A percentile compares a stretch with the other conserved stretches of the same genome.
These are phyloP conservation scores for Silurus meridionalis DNA, from an alignment of 2,113 vertebrate species.

Conservation along the genomic window DNA sequence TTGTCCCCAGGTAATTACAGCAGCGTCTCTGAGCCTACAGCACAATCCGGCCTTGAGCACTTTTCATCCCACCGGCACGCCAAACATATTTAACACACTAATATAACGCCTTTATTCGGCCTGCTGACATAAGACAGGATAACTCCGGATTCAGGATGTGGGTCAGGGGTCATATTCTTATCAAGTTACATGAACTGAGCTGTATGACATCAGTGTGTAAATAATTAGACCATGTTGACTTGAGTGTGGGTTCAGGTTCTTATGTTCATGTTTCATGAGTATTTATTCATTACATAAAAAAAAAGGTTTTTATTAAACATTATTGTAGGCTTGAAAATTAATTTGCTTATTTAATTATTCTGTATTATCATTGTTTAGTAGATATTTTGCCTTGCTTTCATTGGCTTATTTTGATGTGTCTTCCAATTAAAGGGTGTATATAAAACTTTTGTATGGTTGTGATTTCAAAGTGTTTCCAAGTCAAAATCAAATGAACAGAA, in stretches of 20 bases:
- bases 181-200: slow-evolving; percentile 30
- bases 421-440: no score
- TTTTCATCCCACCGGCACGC: slow-evolving; percentile 21
- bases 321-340: not conserved
- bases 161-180: slow-evolving; percentile 20
- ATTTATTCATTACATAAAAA: not conserved
- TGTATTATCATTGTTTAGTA: not conserved
- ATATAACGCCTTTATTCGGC: not conserved
- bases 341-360: not conserved
- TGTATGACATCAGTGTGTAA: slow-evolving; percentile 25
- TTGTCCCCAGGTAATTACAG: slow-evolving; percentile 67
- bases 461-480: not conserved
- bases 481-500: not conserved
- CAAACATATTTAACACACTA: slow-evolving; percentile 17
- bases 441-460: not conserved
- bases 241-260: not conserved
- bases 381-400: not conserved
- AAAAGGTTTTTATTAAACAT: not conserved
- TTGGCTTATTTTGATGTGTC: not conserved
- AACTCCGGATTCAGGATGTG: slow-evolving; percentile 26
- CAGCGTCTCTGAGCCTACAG: slow-evolving; percentile 30
- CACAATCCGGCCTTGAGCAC: slow-evolving; percentile 33
- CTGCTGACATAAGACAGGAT: not conserved
- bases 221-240: slow-evolving; percentile 7
- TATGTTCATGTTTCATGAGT: not conserved